phyloP scores from a whole-genome alignment of 37 sponge, comb jelly and placozoan genomes.

The Oopsacas minuta region DNA sequence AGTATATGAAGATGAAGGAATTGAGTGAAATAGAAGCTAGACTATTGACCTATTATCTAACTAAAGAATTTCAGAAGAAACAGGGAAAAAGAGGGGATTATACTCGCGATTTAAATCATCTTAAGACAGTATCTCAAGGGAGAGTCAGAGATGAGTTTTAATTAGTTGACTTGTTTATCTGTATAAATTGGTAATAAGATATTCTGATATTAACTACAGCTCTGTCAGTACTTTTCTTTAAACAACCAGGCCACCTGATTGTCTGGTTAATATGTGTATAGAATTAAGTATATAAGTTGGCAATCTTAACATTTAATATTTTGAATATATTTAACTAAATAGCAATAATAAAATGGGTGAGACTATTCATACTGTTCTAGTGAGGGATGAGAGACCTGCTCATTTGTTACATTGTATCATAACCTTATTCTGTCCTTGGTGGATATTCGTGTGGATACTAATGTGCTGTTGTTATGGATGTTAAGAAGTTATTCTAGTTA shows the following conservation, averaged over 20 bases:
- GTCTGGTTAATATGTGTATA: too few relatives aligned
- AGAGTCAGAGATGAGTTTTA: not conserved
- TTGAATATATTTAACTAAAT: too few relatives aligned
- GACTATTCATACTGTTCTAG: too few relatives aligned
- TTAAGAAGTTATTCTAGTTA: too few relatives aligned
- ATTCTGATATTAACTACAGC: too few relatives aligned
- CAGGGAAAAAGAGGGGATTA: not conserved
- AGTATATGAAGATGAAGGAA: not conserved
- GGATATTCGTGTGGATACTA: not conserved
- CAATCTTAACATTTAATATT: too few relatives aligned
- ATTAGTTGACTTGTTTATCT: too few relatives aligned
- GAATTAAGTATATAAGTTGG: too few relatives aligned
- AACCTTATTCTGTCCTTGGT: not conserved
- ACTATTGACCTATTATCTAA: not conserved
- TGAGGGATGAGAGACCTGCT: not conserved
- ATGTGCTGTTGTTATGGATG: not conserved
- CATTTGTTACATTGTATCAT: not conserved
- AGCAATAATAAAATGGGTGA: too few relatives aligned
- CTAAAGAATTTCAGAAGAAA: not conserved
- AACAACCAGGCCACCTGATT: too few relatives aligned
- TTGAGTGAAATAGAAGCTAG: constrained; percentile 10
- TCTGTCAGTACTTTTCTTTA: too few relatives aligned
- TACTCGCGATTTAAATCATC: not conserved
- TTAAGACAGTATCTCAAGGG: not conserved
- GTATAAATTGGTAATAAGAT: too few relatives aligned